A percentile compares a stretch with the other conserved stretches of the same genome.
phyloP scores from a whole-genome alignment of 30 jellyfish, hydroid and myxozoan species.

The Aurelia coerulea region DNA sequence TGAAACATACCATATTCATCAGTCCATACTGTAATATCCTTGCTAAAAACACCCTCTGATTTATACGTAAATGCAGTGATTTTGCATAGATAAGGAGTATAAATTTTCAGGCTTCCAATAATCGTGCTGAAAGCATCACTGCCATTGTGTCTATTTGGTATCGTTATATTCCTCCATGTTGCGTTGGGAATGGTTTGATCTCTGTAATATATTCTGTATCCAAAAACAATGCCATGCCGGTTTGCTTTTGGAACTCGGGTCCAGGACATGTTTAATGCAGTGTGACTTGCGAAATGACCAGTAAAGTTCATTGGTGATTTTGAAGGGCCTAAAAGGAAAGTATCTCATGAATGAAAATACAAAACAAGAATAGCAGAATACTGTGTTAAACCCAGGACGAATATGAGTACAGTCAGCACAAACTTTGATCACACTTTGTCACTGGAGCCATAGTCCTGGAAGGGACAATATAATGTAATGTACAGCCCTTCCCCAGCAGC shows the following conservation, averaged over 20 bases:
- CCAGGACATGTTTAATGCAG: conserved; percentile 13
- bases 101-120: conserved; percentile 36
- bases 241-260: conserved; percentile 1
- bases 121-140: conserved; percentile 25
- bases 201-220: conserved; percentile 24
- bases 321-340: conserved; percentile 1
- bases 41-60: conserved; percentile 46
- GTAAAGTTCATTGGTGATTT: conserved; percentile 14
- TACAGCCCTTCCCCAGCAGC: too few relatives aligned
- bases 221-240: conserved; percentile 36
- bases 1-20: conserved; percentile 54
- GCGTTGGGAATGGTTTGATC: conserved; percentile 25
- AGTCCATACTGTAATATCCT: conserved; percentile 64
- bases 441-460: too few relatives aligned
- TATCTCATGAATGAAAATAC: too few relatives aligned
- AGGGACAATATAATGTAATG: too few relatives aligned
- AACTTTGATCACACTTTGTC: too few relatives aligned
- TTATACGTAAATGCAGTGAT: conserved; percentile 36
- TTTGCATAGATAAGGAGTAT: conserved; percentile 40
- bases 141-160: conserved; percentile 22
- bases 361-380: too few relatives aligned
- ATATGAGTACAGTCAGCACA: too few relatives aligned
- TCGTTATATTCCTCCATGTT: conserved; percentile 19
- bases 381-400: too few relatives aligned
- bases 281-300: conserved; percentile 19